Evolutionary conservation across 1,140 invertebrate species (phyloP), one percentile per base, ranked within the genome.

Genomic region (Drosophila azteca): DNA sequence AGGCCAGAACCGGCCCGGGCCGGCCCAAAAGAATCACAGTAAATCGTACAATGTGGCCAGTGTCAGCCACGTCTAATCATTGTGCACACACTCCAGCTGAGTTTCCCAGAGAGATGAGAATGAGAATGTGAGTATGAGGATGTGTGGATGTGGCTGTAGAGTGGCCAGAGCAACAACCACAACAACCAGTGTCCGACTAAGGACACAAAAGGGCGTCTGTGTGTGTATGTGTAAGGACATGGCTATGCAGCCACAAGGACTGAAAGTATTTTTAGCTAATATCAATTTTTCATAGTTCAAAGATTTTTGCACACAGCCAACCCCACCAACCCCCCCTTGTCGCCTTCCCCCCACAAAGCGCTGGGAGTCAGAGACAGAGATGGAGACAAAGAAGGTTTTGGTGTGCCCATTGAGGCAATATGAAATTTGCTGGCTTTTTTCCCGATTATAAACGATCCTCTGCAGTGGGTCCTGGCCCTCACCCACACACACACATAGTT

Each of bases 271-370:
- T 88, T 88, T 79, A 88, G 83, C 83, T 89, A 88, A 88, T 88
- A 88, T 88, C 83, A 88, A 88, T 88, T 88, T 88, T 88, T 88
- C 83, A 88, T 88, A 88, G 83, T 89, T 88, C 83, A 88, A 88
- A 88, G 83, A 88, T 89, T 88, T 89, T 79, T 53, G 73, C 61
- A 57, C 71, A 77, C 63, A 77, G 64, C 54, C 55, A 57, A 59
- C 20, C 17, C 0, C 17, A 20, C 17, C 17, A 1, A 1, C 17
- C 17, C 17, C 17, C 17, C 17, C 17, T 20, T n/a, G n/a, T n/a
- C n/a, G n/a, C n/a, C n/a, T n/a, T n/a, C n/a, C n/a, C n/a, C 17
- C 64, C 17, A 66, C 24, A 51, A 26, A 46, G 29, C 11, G n/a
- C 9, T 13, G 35, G 11, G 11, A 39, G 35, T 31, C 29, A 31